Evolutionary conservation across 2,797 vertebrate genomes (phyloP).

Genomic region (Petrocephalus schoutedeni): DNA sequence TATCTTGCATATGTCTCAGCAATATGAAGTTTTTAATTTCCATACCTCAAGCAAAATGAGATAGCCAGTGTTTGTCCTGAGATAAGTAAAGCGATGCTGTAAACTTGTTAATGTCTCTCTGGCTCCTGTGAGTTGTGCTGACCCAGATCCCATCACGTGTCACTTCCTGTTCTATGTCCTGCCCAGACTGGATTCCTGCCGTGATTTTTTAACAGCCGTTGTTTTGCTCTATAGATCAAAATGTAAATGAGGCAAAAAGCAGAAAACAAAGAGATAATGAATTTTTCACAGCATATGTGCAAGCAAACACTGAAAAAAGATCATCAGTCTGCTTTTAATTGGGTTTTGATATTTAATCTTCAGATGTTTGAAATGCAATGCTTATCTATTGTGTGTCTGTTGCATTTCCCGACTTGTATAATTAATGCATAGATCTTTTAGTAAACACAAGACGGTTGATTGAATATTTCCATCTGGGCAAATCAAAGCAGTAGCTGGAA

Average conservation of each 20-base stretch:
- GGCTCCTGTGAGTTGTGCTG: neutral
- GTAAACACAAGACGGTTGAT: neutral
- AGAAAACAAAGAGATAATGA: constrained; percentile 4
- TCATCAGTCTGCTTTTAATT: constrained; percentile 12
- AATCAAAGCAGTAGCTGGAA: neutral
- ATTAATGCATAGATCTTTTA: constrained; percentile 2
- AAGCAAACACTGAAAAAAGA: neutral
- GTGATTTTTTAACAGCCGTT: neutral
- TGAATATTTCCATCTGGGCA: constrained; percentile 11
- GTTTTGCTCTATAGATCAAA: neutral
- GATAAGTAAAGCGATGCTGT: neutral
- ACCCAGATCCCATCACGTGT: neutral
- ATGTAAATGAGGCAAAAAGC: neutral
- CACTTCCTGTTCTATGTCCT: neutral
- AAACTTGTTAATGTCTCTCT: neutral
- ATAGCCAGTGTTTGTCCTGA: neutral
- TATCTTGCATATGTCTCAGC: neutral
- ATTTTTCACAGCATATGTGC: constrained; percentile 1
- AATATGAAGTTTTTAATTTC: neutral
- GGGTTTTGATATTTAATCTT: constrained; percentile 14
- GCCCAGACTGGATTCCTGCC: neutral
- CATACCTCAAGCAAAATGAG: neutral
- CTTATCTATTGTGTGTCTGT: constrained; percentile 12
- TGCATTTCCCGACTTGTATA: neutral
- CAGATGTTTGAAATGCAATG: neutral